Base-by-base conservation (phyloP, 2,113 vertebrate species). In the Otis tarda region DNA sequence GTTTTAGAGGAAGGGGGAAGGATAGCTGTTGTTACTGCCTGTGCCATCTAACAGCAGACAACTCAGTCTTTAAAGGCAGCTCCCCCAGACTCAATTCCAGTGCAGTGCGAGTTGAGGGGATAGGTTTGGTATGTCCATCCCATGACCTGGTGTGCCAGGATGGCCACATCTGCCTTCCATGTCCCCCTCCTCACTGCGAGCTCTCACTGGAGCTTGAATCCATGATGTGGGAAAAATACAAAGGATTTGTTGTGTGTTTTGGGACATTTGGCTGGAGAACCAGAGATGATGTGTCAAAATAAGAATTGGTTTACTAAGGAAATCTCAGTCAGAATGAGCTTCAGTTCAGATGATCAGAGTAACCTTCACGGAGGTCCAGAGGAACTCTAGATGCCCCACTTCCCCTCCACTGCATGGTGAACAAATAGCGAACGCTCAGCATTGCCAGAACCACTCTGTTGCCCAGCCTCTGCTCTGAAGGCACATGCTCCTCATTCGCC, bases 141-240 rank as follows among this genome's bases (percentile, higher is more conserved):
- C 39, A 47, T 1, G 5, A 47, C 7, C 14, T 49, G 61, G 10
- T 39, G 18, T 13, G 19, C 15, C 59, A 7, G 7, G 2, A 25
- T 19, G 37, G 52, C 11, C 56, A n/a, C 9, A 12, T 22, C 25
- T 47, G 25, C 33, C 20, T 80, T 59, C 33, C 21, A 4, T 0
- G 1, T n/a, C 27, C 65, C 94, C 31, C 11, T 79, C 12, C n/a
- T 12, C 10, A 5, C 27, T 14, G 24, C 0, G 5, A 87, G 52
- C 28, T 59, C 59, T 63, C 69, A 4, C 15, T 71, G 73, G 24
- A 79, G 52, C 35, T 56, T 73, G 35, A 61, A 31, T 30, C n/a
- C 0, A 33, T 21, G 0, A 3, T 5, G 14, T 68, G 45, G 17
- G 22, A 45, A 37, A 85, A 56, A 13, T 2, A 18, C 12, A 60